Evolutionary conservation across 1,140 invertebrate species (phyloP).

Genomic region (Drosophila pectinifera): DNA sequence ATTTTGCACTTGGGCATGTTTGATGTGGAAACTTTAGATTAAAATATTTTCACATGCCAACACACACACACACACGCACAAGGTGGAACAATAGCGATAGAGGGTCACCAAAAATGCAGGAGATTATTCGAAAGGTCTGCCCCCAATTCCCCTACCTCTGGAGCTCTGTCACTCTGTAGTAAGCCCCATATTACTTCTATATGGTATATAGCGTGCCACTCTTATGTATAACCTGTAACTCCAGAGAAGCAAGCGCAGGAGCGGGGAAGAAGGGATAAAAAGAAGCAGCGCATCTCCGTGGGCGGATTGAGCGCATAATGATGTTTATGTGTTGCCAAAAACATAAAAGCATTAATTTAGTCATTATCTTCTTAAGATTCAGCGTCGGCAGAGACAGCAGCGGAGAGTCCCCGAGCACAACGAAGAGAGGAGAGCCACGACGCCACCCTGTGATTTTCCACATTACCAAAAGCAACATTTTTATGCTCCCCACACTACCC

Average conservation of each 20-base stretch:
- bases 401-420: constrained; percentile 25
- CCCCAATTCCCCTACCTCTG: not conserved
- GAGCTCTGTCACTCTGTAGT: not conserved
- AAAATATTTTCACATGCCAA: constrained; percentile 77
- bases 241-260: not conserved
- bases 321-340: constrained; percentile 85
- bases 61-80: constrained; percentile 20
- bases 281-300: constrained; percentile 38
- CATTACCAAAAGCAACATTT: constrained; percentile 58
- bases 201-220: no score
- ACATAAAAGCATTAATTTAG: constrained; percentile 85
- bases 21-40: constrained; percentile 83
- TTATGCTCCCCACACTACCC: constrained; percentile 16
- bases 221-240: constrained; percentile 5
- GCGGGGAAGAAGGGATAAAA: not conserved
- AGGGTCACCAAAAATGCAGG: constrained; percentile 13
- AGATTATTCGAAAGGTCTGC: constrained; percentile 8
- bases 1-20: constrained; percentile 74
- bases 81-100: constrained; percentile 15
- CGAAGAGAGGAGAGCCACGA: constrained; percentile 5
- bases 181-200: no score
- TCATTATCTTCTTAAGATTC: constrained; percentile 85
- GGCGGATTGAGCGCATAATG: constrained; percentile 83
- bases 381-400: constrained; percentile 41
- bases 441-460: constrained; percentile 45